Conservation (phyloP, 2,797 vertebrate species). For the Ciconia nigra region DNA sequence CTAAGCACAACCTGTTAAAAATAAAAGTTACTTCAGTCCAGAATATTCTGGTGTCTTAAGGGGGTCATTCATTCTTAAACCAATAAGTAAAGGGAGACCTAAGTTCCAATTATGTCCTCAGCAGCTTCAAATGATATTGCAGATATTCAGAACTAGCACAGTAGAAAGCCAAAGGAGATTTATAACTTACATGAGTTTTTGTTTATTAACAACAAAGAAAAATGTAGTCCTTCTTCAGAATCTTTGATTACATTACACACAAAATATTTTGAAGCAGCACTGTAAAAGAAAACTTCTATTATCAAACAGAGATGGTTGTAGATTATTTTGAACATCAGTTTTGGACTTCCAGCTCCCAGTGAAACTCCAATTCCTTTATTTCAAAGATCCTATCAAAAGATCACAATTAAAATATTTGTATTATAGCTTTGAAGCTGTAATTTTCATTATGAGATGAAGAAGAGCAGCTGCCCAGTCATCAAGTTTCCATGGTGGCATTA, state of each 20-base stretch:
- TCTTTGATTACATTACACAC: neutral
- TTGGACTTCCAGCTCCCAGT: neutral
- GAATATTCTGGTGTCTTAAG: neutral
- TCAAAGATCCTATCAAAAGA: neutral
- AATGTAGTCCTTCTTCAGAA: neutral
- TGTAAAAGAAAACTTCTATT: neutral
- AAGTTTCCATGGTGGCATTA: neutral
- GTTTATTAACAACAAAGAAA: neutral
- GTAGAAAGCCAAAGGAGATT: neutral
- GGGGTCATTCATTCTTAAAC: neutral
- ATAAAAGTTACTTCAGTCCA: neutral
- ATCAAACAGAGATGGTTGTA: neutral
- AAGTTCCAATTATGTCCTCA: neutral
- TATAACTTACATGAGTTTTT: neutral
- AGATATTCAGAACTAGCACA: neutral
- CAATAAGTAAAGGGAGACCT: neutral
- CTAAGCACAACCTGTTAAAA: neutral
- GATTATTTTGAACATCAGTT: neutral
- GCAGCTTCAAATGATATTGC: neutral
- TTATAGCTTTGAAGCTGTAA: neutral
- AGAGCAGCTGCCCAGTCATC: neutral
- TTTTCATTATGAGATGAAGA: neutral
- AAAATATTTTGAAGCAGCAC: neutral
- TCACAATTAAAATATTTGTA: neutral
- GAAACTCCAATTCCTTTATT: neutral